Conservation (phyloP, 2,888 invertebrate genomes). For the Patella depressa region DNA sequence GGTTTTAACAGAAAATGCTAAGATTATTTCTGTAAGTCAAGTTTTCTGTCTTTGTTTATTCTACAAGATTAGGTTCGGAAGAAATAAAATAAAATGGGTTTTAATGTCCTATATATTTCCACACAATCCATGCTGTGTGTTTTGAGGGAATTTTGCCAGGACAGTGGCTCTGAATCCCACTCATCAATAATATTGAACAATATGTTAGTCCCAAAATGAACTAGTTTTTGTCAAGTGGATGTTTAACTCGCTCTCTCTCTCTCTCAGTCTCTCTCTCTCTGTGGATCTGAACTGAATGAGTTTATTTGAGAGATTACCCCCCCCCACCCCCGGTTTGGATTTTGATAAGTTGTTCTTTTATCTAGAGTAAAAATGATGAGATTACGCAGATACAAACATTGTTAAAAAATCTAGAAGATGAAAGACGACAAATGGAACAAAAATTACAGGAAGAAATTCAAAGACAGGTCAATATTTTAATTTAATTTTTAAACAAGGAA, state of each 20-base stretch:
- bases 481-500: background rate
- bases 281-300: too few relatives aligned
- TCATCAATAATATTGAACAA: too few relatives aligned
- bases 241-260: too few relatives aligned
- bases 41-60: constrained; percentile 13
- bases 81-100: background rate
- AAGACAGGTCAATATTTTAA: constrained; percentile 40
- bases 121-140: background rate
- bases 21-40: constrained; percentile 32
- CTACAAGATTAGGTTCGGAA: background rate
- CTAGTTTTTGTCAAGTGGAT: too few relatives aligned
- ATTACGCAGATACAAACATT: constrained; percentile 45
- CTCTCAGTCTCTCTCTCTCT: too few relatives aligned
- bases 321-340: too few relatives aligned
- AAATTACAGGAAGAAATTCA: constrained; percentile 47
- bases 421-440: constrained; percentile 40
- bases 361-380: constrained; percentile 53
- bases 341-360: background rate
- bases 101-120: too few relatives aligned
- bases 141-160: too few relatives aligned
- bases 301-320: too few relatives aligned
- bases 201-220: too few relatives aligned
- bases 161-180: too few relatives aligned
- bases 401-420: constrained; percentile 48
- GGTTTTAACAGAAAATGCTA: constrained; percentile 32